These are phyloP conservation scores for Brachyistius frenatus DNA, from an alignment of 2,113 vertebrate genomes.

Conservation along the genomic window DNA sequence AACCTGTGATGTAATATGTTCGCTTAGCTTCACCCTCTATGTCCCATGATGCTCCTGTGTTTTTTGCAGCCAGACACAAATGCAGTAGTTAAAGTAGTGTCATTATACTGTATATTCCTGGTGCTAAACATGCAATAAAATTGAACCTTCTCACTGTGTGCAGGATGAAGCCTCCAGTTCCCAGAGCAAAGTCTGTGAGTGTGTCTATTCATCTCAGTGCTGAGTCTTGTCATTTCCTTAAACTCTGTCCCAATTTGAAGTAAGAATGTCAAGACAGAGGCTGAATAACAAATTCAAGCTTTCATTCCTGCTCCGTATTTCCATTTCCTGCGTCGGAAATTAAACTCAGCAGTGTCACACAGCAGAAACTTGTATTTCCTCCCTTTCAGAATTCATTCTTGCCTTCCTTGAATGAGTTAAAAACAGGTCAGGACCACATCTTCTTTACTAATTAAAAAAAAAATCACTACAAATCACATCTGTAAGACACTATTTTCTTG, in stretches of 20 bases:
- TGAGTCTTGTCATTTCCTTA: constrained; percentile 9
- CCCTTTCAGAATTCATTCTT: constrained; percentile 61
- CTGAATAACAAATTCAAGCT: constrained; percentile 12
- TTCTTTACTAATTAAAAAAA: background rate
- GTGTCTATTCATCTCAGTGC: constrained; percentile 15
- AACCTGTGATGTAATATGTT: background rate
- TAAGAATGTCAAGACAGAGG: background rate
- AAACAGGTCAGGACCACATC: constrained; percentile 58
- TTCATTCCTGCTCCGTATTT: constrained; percentile 12
- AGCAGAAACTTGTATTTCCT: constrained; percentile 14
- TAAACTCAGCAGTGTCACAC: background rate
- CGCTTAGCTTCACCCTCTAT: background rate
- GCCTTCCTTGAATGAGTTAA: constrained; percentile 43
- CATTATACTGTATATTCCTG: background rate
- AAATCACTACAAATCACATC: background rate
- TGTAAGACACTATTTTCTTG: background rate
- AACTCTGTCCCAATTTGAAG: constrained; percentile 29
- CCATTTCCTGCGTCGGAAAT: background rate
- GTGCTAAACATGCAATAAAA: constrained; percentile 12
- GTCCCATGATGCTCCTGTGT: background rate
- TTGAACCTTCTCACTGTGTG: constrained; percentile 14
- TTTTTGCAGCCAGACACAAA: constrained; percentile 26
- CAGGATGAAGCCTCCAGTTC: constrained; percentile 82
- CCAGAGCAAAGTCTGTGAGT: constrained; percentile 80
- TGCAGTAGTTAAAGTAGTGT: background rate